phyloP scores from a whole-genome alignment of 2,888 invertebrate genomes.

The Scaptodrosophila latifasciaeformis region DNA sequence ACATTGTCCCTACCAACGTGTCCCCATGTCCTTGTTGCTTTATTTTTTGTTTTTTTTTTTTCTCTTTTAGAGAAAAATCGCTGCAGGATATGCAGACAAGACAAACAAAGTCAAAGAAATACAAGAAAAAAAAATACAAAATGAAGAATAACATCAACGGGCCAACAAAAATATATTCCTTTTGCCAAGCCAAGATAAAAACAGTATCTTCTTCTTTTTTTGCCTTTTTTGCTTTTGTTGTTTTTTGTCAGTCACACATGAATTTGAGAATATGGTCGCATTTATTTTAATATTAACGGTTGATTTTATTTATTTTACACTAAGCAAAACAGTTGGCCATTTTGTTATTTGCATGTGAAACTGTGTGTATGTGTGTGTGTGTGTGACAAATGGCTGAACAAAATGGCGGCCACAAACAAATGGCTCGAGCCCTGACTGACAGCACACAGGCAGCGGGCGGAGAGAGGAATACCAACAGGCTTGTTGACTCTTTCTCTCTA shows the following conservation, averaged over 20 bases:
- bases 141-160: constrained; percentile 32
- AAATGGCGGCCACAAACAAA: constrained; percentile 60
- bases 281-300: constrained; percentile 62
- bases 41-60: too few species aligned
- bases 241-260: constrained; percentile 33
- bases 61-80: constrained; percentile 31
- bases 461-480: too few species aligned
- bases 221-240: too few species aligned
- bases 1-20: neutral
- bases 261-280: constrained; percentile 43
- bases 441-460: too few species aligned
- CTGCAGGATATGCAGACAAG: constrained; percentile 69
- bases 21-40: constrained; percentile 5
- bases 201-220: too few species aligned
- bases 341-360: constrained; percentile 36
- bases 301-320: constrained; percentile 40
- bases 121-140: constrained; percentile 14
- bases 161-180: constrained; percentile 21
- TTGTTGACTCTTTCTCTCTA: too few species aligned
- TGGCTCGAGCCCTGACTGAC: constrained; percentile 24
- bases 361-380: too few species aligned
- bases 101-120: constrained; percentile 61
- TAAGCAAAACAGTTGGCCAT: constrained; percentile 34
- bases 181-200: too few species aligned
- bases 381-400: constrained; percentile 21